phyloP scores from a whole-genome alignment of 1,140 invertebrate species.

The Halictus rubicundus region DNA sequence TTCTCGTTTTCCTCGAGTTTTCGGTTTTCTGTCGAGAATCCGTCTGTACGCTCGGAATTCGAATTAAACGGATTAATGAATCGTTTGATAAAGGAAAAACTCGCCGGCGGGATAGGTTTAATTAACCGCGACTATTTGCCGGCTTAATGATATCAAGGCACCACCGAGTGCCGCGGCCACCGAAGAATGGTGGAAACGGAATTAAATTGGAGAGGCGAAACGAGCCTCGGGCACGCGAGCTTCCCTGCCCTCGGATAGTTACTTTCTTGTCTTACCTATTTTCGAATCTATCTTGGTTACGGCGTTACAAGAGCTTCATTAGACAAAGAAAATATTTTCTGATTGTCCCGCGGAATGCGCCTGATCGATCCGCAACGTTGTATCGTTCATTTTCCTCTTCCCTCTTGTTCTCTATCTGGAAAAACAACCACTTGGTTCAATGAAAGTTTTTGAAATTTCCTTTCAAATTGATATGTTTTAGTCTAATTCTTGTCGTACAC shows the following conservation, averaged over 20 bases:
- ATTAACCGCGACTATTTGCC: constrained; percentile 51
- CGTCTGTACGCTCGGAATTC: neutral
- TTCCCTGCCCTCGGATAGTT: constrained; percentile 2
- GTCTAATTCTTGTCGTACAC: too few relatives aligned
- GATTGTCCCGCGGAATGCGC: neutral
- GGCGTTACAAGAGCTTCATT: neutral
- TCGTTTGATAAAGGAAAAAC: constrained; percentile 30
- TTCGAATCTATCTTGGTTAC: constrained; percentile 5
- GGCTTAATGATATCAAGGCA: constrained; percentile 42
- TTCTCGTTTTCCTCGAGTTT: too few relatives aligned
- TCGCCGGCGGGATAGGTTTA: constrained; percentile 29
- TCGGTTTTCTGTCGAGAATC: too few relatives aligned
- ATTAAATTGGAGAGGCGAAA: constrained; percentile 51
- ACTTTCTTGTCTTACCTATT: constrained; percentile 4
- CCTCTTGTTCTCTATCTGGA: too few relatives aligned
- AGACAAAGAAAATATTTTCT: neutral
- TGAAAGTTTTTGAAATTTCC: too few relatives aligned
- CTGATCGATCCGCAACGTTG: too few relatives aligned
- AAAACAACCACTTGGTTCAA: too few relatives aligned
- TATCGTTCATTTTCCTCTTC: too few relatives aligned
- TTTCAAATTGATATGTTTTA: too few relatives aligned
- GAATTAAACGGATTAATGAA: constrained; percentile 38
- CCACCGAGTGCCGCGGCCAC: constrained; percentile 16
- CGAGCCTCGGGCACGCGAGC: constrained; percentile 32
- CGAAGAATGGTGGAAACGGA: constrained; percentile 35